Evolutionary conservation across 2,888 invertebrate genomes (phyloP).

Genomic region (Arctia plantaginis): DNA sequence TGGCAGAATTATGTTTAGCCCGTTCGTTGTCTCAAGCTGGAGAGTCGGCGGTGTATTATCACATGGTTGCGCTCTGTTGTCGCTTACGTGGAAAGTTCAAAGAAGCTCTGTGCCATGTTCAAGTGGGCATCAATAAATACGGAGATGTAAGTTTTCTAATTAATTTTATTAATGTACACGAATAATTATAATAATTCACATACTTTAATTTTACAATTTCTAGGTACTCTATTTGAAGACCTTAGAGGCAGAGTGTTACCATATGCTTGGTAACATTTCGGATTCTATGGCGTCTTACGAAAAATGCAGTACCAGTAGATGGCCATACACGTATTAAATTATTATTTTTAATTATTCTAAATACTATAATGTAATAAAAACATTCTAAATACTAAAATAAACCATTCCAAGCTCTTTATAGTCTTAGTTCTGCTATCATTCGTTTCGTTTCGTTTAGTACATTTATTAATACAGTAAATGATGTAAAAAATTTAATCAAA

Average conservation of each 20-base stretch:
- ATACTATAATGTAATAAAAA: no score
- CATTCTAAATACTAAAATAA: neutral
- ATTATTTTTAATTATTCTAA: neutral
- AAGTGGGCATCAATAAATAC: constrained; percentile 63
- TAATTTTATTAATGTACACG: neutral
- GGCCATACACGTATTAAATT: constrained; percentile 8
- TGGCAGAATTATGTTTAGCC: constrained; percentile 76
- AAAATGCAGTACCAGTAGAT: constrained; percentile 55
- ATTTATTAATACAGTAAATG: neutral
- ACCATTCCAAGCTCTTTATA: neutral
- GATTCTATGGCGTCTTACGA: constrained; percentile 61
- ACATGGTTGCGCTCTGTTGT: constrained; percentile 72
- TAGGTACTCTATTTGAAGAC: constrained; percentile 70
- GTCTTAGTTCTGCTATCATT: neutral
- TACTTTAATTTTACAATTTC: constrained; percentile 10
- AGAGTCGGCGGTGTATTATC: constrained; percentile 68
- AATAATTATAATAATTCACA: neutral
- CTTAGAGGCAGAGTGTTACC: constrained; percentile 74
- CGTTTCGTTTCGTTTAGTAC: neutral
- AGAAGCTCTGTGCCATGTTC: constrained; percentile 70
- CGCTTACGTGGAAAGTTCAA: constrained; percentile 67
- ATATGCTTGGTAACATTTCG: constrained; percentile 57
- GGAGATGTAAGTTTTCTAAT: constrained; percentile 65
- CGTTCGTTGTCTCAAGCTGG: constrained; percentile 62
- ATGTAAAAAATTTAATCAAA: neutral